Percentiles rank a stretch among this genome's conserved stretches.
Conservation (phyloP, 2,888 invertebrate species). For the Ferrisia virgata region DNA sequence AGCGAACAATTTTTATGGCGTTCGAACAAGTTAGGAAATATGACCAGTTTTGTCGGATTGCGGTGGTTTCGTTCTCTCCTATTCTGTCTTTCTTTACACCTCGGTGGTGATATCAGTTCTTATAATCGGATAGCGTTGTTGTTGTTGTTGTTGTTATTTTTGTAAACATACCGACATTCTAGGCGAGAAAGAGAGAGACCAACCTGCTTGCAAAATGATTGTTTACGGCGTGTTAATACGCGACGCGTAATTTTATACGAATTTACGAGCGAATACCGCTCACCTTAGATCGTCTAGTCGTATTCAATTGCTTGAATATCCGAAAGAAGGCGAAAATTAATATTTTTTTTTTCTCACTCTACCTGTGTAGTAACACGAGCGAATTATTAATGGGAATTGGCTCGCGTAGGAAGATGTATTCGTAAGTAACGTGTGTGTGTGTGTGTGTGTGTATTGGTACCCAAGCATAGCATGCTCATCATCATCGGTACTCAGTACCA, state of each 20-base stretch:
- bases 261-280: not conserved
- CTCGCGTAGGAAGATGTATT: not conserved
- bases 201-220: not conserved
- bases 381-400: not conserved
- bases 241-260: slow-evolving; percentile 15
- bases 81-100: not conserved
- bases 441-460: no score
- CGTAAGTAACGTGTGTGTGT: no score
- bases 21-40: not conserved
- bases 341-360: not conserved
- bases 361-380: not conserved
- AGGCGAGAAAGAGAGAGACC: no score
- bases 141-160: not conserved
- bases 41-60: not conserved
- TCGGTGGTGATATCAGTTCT: not conserved
- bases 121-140: not conserved
- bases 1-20: not conserved
- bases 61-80: no score
- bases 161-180: not conserved
- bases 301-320: slow-evolving; percentile 7
- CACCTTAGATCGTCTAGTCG: not conserved
- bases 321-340: slow-evolving; percentile 14
- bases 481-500: no score
- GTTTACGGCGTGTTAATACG: slow-evolving; percentile 12
- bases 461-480: no score